phyloP scores from a whole-genome alignment of 53 echinoderm and acorn worm species.

The Glandiceps talaboti region DNA sequence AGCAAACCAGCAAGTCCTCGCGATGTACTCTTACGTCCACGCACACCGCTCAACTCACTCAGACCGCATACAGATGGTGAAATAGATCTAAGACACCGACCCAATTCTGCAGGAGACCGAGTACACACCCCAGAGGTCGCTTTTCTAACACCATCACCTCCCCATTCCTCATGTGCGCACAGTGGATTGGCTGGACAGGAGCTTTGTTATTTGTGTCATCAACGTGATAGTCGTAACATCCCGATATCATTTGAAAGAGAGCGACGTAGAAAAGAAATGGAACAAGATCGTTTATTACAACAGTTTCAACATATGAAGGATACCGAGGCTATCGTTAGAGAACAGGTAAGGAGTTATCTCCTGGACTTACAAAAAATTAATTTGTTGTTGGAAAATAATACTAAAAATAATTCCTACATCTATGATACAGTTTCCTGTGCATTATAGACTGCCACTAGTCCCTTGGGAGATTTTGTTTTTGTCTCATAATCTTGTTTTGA shows the following conservation, averaged over 20 bases:
- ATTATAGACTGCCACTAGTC: no score
- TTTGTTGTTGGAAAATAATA: no score
- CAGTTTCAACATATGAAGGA: conserved; percentile 97
- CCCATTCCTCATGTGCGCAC: conserved; percentile 33
- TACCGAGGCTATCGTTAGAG: conserved; percentile 73
- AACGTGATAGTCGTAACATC: conserved; percentile 76
- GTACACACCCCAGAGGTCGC: background rate
- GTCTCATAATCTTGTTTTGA: no score
- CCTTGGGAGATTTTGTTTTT: no score
- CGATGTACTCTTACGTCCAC: conserved; percentile 28
- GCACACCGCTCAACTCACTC: conserved; percentile 28
- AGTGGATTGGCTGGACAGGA: conserved; percentile 66
- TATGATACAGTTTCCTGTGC: no score
- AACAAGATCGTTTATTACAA: conserved; percentile 80
- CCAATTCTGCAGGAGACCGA: conserved; percentile 4
- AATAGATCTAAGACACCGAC: conserved; percentile 17
- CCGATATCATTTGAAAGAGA: conserved; percentile 81
- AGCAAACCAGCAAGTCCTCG: conserved; percentile 50
- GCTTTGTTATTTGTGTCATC: conserved; percentile 92
- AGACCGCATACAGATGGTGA: conserved; percentile 6
- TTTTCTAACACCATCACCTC: background rate
- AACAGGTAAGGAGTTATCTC: conserved; percentile 57
- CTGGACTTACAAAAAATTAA: no score
- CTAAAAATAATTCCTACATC: no score
- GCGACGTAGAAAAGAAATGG: conserved; percentile 69